Base-by-base conservation (phyloP, 2,888 invertebrate genomes). In the Cabera pusaria region DNA sequence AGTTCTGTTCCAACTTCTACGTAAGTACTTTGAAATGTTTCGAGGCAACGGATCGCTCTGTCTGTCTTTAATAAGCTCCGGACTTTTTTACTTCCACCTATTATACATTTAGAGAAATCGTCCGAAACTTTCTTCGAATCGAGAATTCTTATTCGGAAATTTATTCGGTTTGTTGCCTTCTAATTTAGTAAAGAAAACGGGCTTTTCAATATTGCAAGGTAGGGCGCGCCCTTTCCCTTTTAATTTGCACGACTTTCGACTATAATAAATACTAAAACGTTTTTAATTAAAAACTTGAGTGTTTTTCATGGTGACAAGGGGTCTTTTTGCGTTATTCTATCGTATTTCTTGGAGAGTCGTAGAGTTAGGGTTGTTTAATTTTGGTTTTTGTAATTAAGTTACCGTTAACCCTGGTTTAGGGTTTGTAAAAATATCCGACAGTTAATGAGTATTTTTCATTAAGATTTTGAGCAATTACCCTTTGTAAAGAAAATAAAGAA, bases 1-100 rank as follows among this genome's bases (percentile, higher is more conserved):
- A 82, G 79, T 80, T 84, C 77, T 80, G 76, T 80, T 78, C 71
- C 72, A 72, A 80, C 69, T 83, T 75, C 61, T 39, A 51, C 64
- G 66, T 66, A 68, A 75, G 72, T 72, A 74, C 78, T 81, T 79
- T 56, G 69, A 67, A 72, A 75, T 78, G 72, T 77, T 78, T 73
- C 58, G 69, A 70, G 64, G 64, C 61, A 54, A 52, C 42, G 51
- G 61, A 69, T 72, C 56, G 59, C 65, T 64, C n/a, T n/a, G n/a
- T 61, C 64, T 66, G 65, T 74, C 62, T 65, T 68, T 80, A 78
- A 80, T 80, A 80, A 79, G 78, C 74, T 77, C 72, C 64, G 59
- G 49, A 31, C 48, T 48, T 57, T 69, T 62, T 70, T 68, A 66
- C 68, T 70, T 59, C 51, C 60, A 65, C 68, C 65, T 67, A 72